Base-by-base conservation (phyloP, 2,797 vertebrate genomes). In the Sphenopsis melanotis region DNA sequence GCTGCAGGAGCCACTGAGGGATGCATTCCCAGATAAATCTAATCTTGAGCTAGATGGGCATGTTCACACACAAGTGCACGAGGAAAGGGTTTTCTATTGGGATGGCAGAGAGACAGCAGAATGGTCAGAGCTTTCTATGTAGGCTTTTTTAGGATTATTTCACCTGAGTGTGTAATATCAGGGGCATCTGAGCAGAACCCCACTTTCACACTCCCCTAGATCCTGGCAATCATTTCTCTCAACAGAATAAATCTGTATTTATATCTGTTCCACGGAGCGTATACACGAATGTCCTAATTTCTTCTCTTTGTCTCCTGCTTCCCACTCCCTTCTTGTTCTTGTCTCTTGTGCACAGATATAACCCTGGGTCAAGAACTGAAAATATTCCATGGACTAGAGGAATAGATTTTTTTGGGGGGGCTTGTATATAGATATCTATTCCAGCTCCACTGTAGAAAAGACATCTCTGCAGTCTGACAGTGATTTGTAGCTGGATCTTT, bases 401-500 rank as follows among this genome's bases (percentile, higher is more conserved):
- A 95, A 91, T 16, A 83, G 68, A 82, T 87, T 11, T 93, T 13
- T 97, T 79, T 57, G 20, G 30, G 61, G 34, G 50, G 29, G 7
- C 11, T 55, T 5, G 6, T 76, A 39, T n/a, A 47, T 30, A 59
- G 20, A 26, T 89, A 79, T 50, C 90, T 50, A 46, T 37, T 52
- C 22, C 55, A 77, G 26, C 19, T 90, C 65, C 21, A 3, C 16
- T 78, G 46, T 21, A 89, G 71, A 94, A 96, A 90, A 92, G 26
- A 86, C 61, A 77, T 77, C 84, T 91, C 49, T 76, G 59, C 80
- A 77, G 42, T 56, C 87, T 95, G 81, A 64, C 92, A 94, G 82
- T 85, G 81, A 96, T 95, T 94, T 94, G 63, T 80, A 66, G 64
- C 86, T 79, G 65, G 61, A 86, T 88, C 75, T 65, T 32, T 64